Evolutionary conservation across 2,888 invertebrate species (phyloP).

Genomic region (Cataglyphis altisquamis): DNA sequence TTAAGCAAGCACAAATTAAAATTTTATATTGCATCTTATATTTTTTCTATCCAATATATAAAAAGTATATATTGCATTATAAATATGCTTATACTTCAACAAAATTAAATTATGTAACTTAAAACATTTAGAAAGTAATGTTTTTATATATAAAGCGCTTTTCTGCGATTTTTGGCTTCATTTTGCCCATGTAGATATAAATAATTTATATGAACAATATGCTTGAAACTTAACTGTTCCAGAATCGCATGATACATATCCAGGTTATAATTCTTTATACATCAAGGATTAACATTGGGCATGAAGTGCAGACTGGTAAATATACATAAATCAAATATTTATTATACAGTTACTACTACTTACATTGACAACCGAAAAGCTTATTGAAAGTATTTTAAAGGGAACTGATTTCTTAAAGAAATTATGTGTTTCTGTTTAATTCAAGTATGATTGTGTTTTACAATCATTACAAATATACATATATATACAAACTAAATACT

Average conservation of each 20-base stretch:
- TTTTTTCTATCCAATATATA: conserved; percentile 24
- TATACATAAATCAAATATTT: conserved; percentile 79
- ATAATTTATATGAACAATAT: conserved; percentile 62
- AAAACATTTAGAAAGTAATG: not conserved
- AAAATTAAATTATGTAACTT: conserved; percentile 57
- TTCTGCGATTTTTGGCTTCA: conserved; percentile 52
- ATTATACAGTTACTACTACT: conserved; percentile 81
- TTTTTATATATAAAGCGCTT: conserved; percentile 59
- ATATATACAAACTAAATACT: conserved; percentile 78
- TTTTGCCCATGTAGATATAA: conserved; percentile 63
- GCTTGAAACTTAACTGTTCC: conserved; percentile 55
- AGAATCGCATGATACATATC: conserved; percentile 63
- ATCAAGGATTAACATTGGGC: conserved; percentile 75
- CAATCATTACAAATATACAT: conserved; percentile 79
- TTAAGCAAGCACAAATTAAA: conserved; percentile 38
- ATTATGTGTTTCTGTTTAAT: conserved; percentile 72
- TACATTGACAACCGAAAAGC: conserved; percentile 80
- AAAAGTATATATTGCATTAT: conserved; percentile 47
- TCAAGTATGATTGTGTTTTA: conserved; percentile 73
- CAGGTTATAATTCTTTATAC: conserved; percentile 61
- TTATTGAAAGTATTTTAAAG: conserved; percentile 77
- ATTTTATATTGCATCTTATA: conserved; percentile 43
- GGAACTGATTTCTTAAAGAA: conserved; percentile 73
- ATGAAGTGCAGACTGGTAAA: conserved; percentile 78
- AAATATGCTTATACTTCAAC: conserved; percentile 41